Conservation (phyloP, 2,888 invertebrate genomes). For the Ichneumon xanthorius region DNA sequence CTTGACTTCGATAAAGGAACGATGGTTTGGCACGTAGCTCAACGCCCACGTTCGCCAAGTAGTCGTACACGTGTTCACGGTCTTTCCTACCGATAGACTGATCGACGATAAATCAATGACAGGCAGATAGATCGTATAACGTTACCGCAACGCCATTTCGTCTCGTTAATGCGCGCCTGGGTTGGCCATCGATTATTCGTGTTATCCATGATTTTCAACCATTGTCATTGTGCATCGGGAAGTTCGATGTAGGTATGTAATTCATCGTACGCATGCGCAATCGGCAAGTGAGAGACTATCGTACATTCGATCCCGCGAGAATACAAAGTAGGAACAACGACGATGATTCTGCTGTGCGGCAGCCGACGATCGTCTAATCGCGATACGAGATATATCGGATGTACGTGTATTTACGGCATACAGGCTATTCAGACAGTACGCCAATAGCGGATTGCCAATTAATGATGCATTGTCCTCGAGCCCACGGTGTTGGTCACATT, state of each 20-base stretch:
- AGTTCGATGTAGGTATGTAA: conserved; percentile 22
- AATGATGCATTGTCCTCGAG: conserved; percentile 65
- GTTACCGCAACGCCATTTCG: conserved; percentile 56
- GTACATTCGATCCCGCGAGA: not conserved
- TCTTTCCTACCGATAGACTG: conserved; percentile 25
- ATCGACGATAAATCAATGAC: conserved; percentile 59
- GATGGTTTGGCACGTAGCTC: not conserved
- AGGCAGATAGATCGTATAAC: conserved; percentile 37
- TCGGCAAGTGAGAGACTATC: conserved; percentile 38
- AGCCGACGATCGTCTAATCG: conserved; percentile 37
- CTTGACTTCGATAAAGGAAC: conserved; percentile 20
- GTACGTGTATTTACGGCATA: conserved; percentile 8
- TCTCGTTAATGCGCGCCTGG: conserved; percentile 48
- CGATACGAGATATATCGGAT: conserved; percentile 31
- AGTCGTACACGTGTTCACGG: conserved; percentile 9
- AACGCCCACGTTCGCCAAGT: not conserved
- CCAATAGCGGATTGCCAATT: conserved; percentile 57
- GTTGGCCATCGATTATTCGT: conserved; percentile 38
- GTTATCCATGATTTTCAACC: conserved; percentile 44
- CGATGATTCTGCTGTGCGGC: conserved; percentile 39
- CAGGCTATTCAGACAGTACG: conserved; percentile 15
- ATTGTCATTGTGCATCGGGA: conserved; percentile 21
- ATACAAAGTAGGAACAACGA: conserved; percentile 12
- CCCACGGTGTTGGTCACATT: conserved; percentile 47
- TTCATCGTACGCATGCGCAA: not conserved